Percentiles rank a stretch among this genome's conserved stretches.
These are phyloP conservation scores for Samia ricini DNA, from an alignment of 1,140 invertebrate genomes.

Conservation along the genomic window DNA sequence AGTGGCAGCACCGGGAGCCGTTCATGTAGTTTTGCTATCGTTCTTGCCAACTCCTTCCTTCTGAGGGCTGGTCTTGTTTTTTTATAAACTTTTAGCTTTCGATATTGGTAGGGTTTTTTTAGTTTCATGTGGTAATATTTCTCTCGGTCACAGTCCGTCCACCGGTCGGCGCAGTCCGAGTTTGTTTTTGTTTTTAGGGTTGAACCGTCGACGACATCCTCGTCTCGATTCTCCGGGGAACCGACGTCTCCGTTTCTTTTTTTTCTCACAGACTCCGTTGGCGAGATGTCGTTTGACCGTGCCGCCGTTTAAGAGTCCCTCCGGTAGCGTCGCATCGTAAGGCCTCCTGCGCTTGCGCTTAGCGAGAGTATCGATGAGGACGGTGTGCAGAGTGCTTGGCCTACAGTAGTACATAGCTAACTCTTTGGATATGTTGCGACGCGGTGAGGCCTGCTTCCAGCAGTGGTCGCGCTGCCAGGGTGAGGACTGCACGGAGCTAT, in stretches of 20 bases:
- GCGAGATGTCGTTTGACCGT: conserved; percentile 71
- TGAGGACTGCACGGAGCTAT: conserved; percentile 91
- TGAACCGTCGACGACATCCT: conserved; percentile 58
- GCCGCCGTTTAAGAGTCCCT: conserved; percentile 39
- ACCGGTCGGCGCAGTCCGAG: conserved; percentile 47
- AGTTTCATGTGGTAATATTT: conserved; percentile 73
- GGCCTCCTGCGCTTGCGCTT: conserved; percentile 80
- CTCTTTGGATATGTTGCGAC: conserved; percentile 84
- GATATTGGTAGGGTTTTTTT: conserved; percentile 74
- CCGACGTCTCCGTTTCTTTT: conserved; percentile 53
- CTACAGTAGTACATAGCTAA: conserved; percentile 86
- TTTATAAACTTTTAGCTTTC: conserved; percentile 72
- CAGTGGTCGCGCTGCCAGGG: conserved; percentile 92
- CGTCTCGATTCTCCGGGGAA: conserved; percentile 38
- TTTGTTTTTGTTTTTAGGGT: conserved; percentile 36
- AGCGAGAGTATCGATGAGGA: conserved; percentile 55
- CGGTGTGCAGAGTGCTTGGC: conserved; percentile 75
- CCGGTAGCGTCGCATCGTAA: conserved; percentile 43
- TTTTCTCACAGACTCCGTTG: conserved; percentile 55
- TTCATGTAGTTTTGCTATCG: conserved; percentile 74
- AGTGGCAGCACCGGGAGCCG: conserved; percentile 62
- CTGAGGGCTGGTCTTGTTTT: conserved; percentile 58
- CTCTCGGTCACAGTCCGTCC: conserved; percentile 62
- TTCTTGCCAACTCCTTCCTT: conserved; percentile 58
- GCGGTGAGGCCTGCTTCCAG: conserved; percentile 89